Percentiles rank a stretch among this genome's conserved stretches.
Conservation (phyloP, 2,888 invertebrate genomes). For the Cataglyphis cursor region DNA sequence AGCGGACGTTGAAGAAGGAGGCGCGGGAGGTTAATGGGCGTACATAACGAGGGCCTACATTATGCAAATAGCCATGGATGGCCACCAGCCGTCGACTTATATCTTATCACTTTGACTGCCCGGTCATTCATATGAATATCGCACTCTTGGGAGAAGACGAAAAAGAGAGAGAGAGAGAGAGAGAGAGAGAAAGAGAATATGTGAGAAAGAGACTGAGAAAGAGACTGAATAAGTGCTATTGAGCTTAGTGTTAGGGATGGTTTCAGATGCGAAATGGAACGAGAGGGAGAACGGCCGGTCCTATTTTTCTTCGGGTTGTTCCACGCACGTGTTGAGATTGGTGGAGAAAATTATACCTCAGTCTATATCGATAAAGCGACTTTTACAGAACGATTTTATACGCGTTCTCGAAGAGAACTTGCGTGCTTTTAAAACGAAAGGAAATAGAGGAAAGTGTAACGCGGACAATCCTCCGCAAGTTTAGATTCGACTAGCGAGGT, state of each 20-base stretch:
- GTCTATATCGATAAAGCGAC: background rate
- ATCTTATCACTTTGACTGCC: conserved; percentile 81
- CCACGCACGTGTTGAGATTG: background rate
- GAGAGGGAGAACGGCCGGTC: conserved; percentile 7
- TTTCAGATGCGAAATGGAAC: conserved; percentile 51
- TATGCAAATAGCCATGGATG: conserved; percentile 84
- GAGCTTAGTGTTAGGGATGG: conserved; percentile 46
- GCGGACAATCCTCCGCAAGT: background rate
- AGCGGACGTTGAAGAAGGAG: conserved; percentile 62
- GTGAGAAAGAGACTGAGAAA: conserved; percentile 4
- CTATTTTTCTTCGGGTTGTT: conserved; percentile 32
- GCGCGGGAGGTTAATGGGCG: conserved; percentile 82
- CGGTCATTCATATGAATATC: conserved; percentile 77
- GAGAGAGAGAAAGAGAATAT: background rate
- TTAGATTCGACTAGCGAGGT: background rate
- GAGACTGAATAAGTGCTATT: conserved; percentile 26
- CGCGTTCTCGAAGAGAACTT: background rate
- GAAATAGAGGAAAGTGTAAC: background rate
- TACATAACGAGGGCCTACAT: conserved; percentile 84
- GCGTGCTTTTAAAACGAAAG: background rate
- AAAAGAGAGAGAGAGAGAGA: background rate
- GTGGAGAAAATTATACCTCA: background rate
- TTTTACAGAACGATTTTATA: conserved; percentile 10
- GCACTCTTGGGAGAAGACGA: conserved; percentile 65
- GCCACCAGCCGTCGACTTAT: conserved; percentile 80